phyloP scores from a whole-genome alignment of 2,888 invertebrate genomes.

The Abscondita cerata region DNA sequence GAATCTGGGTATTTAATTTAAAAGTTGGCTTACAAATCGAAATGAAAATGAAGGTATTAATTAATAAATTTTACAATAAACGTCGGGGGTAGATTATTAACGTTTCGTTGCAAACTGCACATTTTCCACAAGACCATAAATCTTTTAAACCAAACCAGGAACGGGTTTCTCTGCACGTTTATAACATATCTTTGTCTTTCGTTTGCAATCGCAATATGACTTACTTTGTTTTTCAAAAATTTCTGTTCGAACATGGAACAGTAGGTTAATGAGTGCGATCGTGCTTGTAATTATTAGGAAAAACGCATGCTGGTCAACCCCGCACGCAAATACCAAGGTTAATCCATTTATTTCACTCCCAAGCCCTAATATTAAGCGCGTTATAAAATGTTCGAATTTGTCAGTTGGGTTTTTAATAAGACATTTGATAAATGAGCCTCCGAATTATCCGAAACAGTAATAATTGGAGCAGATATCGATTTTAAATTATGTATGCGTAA shows the following conservation, averaged over 20 bases:
- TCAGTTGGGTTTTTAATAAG: slow-evolving; percentile 7
- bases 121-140: slow-evolving; percentile 43
- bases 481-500: background rate
- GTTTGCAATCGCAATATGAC: slow-evolving; percentile 11
- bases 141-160: slow-evolving; percentile 39
- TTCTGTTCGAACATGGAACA: slow-evolving; percentile 12
- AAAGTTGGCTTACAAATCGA: slow-evolving; percentile 14
- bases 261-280: slow-evolving; percentile 48
- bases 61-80: slow-evolving; percentile 44
- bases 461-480: background rate
- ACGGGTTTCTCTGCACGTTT: slow-evolving; percentile 40
- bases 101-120: slow-evolving; percentile 42
- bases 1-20: slow-evolving; percentile 2
- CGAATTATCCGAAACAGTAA: background rate
- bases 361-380: background rate
- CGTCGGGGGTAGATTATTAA: slow-evolving; percentile 43
- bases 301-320: slow-evolving; percentile 46
- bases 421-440: slow-evolving; percentile 11
- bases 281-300: slow-evolving; percentile 49
- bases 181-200: slow-evolving; percentile 34
- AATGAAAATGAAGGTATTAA: slow-evolving; percentile 38
- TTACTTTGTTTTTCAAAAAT: slow-evolving; percentile 19
- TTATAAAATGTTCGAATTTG: background rate
- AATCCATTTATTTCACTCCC: slow-evolving; percentile 27
- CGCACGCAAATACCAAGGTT: slow-evolving; percentile 40